Conservation (phyloP, 2,113 vertebrate species). For the Pseudorectes ferrugineus region DNA sequence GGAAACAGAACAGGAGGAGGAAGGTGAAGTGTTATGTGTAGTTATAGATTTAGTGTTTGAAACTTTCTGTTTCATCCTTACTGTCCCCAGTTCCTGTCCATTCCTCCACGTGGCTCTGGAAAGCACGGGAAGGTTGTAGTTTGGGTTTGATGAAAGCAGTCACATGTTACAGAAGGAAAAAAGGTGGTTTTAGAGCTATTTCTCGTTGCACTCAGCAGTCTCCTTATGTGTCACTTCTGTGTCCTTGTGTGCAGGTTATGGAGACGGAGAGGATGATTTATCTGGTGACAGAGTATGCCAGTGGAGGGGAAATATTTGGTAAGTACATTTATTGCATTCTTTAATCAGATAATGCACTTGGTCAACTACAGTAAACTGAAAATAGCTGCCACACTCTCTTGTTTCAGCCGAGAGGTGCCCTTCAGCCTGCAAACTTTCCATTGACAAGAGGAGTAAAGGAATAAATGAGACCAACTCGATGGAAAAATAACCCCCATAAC, state of each 20-base stretch:
- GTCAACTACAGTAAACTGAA: neutral
- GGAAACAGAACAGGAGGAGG: neutral
- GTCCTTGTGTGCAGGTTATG: constrained; percentile 87
- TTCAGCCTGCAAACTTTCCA: neutral
- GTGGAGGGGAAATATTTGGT: constrained; percentile 99
- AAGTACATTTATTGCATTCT: constrained; percentile 69
- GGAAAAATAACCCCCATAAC: neutral
- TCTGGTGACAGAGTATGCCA: constrained; percentile 98
- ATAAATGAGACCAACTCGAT: neutral
- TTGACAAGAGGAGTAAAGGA: neutral
- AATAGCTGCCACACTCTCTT: neutral
- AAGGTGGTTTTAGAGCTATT: neutral
- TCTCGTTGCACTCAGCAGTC: neutral
- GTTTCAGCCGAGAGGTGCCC: constrained; percentile 10
- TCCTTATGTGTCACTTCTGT: constrained; percentile 44
- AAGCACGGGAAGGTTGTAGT: accelerated
- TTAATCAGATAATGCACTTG: constrained; percentile 49
- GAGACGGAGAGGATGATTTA: constrained; percentile 99
- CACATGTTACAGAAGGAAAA: neutral
- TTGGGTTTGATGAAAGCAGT: neutral
- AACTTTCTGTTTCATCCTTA: neutral
- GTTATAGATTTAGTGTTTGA: neutral
- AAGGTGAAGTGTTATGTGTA: neutral
- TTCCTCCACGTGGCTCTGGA: neutral
- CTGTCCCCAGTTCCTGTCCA: neutral